phyloP scores from a whole-genome alignment of 2,113 vertebrate species.

The Sceloporus undulatus region DNA sequence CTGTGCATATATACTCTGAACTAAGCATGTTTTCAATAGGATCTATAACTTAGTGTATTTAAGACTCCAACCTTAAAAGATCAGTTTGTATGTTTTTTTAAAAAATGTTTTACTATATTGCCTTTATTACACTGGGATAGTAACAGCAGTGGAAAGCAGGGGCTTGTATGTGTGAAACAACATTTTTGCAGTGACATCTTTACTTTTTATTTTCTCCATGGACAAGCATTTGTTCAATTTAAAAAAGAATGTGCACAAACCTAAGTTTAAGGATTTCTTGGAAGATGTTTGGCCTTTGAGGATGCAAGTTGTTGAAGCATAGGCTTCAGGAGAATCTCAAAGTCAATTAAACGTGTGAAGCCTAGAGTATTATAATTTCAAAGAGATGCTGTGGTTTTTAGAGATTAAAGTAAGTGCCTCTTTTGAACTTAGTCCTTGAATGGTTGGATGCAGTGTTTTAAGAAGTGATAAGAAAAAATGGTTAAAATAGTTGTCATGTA shows the following conservation, averaged over 20 bases:
- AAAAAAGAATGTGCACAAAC: not conserved
- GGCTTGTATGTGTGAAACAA: not conserved
- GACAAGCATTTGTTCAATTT: not conserved
- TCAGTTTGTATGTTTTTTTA: not conserved
- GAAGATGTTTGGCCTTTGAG: not conserved
- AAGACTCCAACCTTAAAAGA: not conserved
- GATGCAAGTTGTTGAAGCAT: not conserved
- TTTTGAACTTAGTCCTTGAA: not conserved
- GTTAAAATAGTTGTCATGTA: not conserved
- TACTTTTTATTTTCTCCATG: not conserved
- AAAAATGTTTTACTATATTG: not conserved
- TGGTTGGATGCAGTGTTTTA: not conserved
- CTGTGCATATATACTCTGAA: not conserved
- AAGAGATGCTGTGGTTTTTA: not conserved
- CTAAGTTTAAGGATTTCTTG: not conserved
- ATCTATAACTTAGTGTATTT: not conserved
- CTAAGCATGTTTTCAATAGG: not conserved
- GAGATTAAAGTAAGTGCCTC: accelerated
- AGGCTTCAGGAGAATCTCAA: not conserved
- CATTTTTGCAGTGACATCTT: not conserved
- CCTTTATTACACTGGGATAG: not conserved
- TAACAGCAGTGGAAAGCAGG: not conserved
- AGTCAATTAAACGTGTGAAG: not conserved
- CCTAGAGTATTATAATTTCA: not conserved
- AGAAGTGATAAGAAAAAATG: not conserved